Percentiles rank a stretch among this genome's conserved stretches.
These are phyloP conservation scores for Papio anubis DNA, from an alignment of 2,113 vertebrate genomes.

Conservation along the genomic window DNA sequence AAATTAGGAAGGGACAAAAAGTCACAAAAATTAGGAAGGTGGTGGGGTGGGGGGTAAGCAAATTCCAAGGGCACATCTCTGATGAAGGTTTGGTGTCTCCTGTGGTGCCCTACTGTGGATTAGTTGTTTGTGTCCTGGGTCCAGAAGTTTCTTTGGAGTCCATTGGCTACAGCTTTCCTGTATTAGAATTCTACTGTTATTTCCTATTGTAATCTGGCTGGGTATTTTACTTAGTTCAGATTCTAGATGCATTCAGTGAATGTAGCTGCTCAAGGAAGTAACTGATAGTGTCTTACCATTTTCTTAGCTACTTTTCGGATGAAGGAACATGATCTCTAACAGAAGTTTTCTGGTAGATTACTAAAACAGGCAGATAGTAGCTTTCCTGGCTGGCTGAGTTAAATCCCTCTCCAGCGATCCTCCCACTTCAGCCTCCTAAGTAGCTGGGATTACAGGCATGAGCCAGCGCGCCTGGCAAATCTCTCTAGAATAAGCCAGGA, in stretches of 20 bases:
- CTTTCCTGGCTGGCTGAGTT: background rate
- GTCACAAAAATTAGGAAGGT: too few relatives aligned
- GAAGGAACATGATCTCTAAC: slow-evolving; percentile 15
- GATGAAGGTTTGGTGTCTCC: background rate
- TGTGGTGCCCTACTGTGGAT: background rate
- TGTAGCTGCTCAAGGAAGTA: background rate
- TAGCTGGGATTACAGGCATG: too few relatives aligned
- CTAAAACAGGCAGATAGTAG: background rate
- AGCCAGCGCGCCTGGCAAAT: too few relatives aligned
- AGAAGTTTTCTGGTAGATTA: background rate
- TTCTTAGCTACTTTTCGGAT: slow-evolving; percentile 42
- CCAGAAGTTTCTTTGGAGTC: slow-evolving; percentile 4
- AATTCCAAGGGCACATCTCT: background rate
- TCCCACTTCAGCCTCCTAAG: too few relatives aligned
- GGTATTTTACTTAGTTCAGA: background rate
- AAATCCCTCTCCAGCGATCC: background rate
- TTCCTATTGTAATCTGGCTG: slow-evolving; percentile 7
- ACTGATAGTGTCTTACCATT: background rate
- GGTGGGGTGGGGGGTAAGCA: background rate
- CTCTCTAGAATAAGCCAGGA: background rate
- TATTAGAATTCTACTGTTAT: background rate
- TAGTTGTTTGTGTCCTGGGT: background rate
- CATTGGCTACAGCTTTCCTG: background rate
- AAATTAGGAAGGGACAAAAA: background rate
- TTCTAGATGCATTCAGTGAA: background rate